phyloP scores from a whole-genome alignment of 1,140 invertebrate genomes.

The Leptestheria dahalacensis region DNA sequence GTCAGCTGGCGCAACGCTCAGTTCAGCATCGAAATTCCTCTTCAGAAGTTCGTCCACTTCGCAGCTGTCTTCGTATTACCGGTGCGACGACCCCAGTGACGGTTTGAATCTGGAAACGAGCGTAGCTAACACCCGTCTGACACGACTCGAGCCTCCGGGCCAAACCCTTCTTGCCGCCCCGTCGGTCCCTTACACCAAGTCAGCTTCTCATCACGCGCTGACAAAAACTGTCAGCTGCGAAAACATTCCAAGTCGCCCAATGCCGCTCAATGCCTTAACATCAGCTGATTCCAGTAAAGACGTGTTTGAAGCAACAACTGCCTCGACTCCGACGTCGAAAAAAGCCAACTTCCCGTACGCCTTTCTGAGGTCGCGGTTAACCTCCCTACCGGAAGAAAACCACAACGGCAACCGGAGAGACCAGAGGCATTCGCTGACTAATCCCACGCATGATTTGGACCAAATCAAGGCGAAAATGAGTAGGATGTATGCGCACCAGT shows the following conservation, averaged over 20 bases:
- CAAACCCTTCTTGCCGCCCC: constrained; percentile 2
- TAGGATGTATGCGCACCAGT: constrained; percentile 10
- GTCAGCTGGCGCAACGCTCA: background rate
- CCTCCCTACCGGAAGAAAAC: constrained; percentile 51
- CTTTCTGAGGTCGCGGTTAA: constrained; percentile 54
- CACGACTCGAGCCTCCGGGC: background rate
- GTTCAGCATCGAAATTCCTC: constrained; percentile 27
- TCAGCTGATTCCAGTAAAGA: background rate
- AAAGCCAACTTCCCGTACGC: constrained; percentile 59
- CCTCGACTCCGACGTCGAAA: constrained; percentile 24
- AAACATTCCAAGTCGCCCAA: constrained; percentile 32
- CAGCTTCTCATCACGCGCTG: constrained; percentile 21
- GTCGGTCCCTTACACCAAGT: background rate
- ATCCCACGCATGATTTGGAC: constrained; percentile 5
- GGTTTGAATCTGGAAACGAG: constrained; percentile 43
- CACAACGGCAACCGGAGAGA: background rate
- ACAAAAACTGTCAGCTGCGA: constrained; percentile 45
- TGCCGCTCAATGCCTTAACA: constrained; percentile 17
- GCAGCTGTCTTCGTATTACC: constrained; percentile 45
- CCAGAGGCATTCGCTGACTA: background rate
- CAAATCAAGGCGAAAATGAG: constrained; percentile 16
- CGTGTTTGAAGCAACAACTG: background rate
- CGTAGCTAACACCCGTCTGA: constrained; percentile 9
- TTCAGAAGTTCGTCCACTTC: constrained; percentile 60
- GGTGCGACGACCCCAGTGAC: constrained; percentile 59